Base-by-base conservation (phyloP, 2,113 vertebrate genomes). In the Gobiocypris rarus region DNA sequence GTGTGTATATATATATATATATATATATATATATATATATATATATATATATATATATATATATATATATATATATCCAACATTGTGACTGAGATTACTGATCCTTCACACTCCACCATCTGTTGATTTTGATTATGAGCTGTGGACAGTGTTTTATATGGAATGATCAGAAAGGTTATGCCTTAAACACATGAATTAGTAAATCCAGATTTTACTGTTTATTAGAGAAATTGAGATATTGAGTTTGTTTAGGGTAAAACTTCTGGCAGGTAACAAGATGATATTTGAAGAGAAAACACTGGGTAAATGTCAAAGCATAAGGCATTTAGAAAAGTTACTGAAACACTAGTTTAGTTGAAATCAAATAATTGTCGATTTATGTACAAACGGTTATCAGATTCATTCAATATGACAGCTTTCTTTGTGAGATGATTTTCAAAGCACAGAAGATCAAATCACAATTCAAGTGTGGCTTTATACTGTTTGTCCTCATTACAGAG, bases 71-170 rank as follows among this genome's bases (percentile, higher is more conserved):
- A 6, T 75, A 34, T 56, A 19, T 56, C n/a, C 10, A 7, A 41
- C 13, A n/a, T n/a, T 43, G 34, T 41, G 75, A 41, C 75, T 45
- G 81, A 61, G 81, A 63, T 74, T 59, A 59, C 26, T 26, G 56
- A 24, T 82, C 56, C 38, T 65, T 28, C n/a, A 70, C 71, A 70
- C 24, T 69, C 19, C 34, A 9, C 9, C 9, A 1, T 79, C 82
- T 75, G 58, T 54, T 76, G 56, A 15, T 14, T 73, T 54, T 19
- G 22, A 22, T 56, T 41, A 17, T 61, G 31, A 43, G 28, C 31
- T 13, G 10, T 38, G 9, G 5, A 9, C n/a, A 10, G 70, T 63
- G 11, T 75, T 76, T 76, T 56, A 19, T 69, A 45, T 8, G 43
- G 54, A 61, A 34, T 31, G 14, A 11, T 9, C 17, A 22, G 48